Percentiles rank a stretch among this genome's conserved stretches.
These are phyloP conservation scores for Acholoe squamosa DNA, from an alignment of 2,888 invertebrate species.

Conservation along the genomic window DNA sequence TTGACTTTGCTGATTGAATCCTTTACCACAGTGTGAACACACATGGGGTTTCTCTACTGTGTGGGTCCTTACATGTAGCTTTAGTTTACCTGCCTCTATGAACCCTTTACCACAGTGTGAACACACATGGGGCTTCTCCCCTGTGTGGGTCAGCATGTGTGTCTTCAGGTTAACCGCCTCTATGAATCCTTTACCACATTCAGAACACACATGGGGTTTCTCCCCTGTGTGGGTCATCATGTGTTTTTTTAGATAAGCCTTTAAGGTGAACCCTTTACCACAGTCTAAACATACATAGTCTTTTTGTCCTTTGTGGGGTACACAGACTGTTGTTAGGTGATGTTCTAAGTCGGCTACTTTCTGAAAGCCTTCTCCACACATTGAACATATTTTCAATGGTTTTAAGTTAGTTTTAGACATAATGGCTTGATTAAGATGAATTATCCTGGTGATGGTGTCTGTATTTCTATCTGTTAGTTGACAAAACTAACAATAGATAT, in stretches of 20 bases:
- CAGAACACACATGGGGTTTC: neutral
- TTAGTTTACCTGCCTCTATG: neutral
- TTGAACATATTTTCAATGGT: no score
- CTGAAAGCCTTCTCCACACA: no score
- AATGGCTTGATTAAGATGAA: no score
- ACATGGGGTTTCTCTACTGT: neutral
- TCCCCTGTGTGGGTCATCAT: neutral
- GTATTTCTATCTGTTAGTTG: no score
- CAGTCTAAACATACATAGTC: neutral
- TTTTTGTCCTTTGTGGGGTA: neutral
- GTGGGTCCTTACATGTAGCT: neutral
- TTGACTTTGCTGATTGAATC: neutral
- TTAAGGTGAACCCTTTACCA: neutral
- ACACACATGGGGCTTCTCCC: no score
- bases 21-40: neutral
- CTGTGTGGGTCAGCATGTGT: no score
- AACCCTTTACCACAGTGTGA: no score
- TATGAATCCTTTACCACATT: slow-evolving; percentile 9
- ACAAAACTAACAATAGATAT: no score
- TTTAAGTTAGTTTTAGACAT: no score
- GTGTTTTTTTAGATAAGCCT: neutral
- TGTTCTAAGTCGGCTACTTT: no score
- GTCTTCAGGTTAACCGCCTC: neutral
- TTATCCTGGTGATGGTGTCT: no score
- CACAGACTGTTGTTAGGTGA: no score